Base-by-base conservation (phyloP, 2,797 vertebrate genomes). In the Bradypus variegatus region DNA sequence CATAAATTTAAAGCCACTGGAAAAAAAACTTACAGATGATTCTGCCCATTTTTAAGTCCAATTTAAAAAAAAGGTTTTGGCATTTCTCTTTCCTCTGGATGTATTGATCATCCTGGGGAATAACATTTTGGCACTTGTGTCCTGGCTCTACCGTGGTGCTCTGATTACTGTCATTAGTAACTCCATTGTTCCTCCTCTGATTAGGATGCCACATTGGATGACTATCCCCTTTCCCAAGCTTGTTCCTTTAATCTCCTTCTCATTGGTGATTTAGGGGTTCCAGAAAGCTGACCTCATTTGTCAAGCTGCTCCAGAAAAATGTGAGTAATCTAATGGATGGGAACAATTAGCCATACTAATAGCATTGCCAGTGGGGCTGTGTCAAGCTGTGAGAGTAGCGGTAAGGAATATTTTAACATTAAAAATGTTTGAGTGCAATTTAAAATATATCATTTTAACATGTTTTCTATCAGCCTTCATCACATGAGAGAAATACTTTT, bases 231-330 rank as follows among this genome's bases (percentile, higher is more conserved):
- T 94, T 94, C 58, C 91, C 65, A 93, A 95, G 87, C 50, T 73
- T 86, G 92, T 89, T 96, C 73, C 94, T 96, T 94, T 95, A 90
- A 93, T 95, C 94, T 95, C 84, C 87, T 95, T 93, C 93, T 96
- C 94, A 94, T 92, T 95, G 91, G 67, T 94, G 64, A 95, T 94
- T 93, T 93, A 38, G 92, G 91, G 95, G 95, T 29, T 97, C 95
- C 90, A 96, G 96, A 94, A 96, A 95, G 93, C 91, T 96, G 95
- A 95, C 95, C 95, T 96, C 91, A 69, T 95, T 94, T 97, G 95
- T 92, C 93, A 92, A 92, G 87, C 93, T 93, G 95, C 91, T 91
- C 95, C 94, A 95, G 85, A 94, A 95, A 94, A 93, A 94, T 91
- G 92, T 93, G 93, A 94, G 94, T 96, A 95, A 94, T 93, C 77